A percentile compares a stretch with the other conserved stretches of the same genome.
These are phyloP conservation scores for Psilopsiagon aymara DNA, from an alignment of 2,113 vertebrate genomes.

Conservation along the genomic window DNA sequence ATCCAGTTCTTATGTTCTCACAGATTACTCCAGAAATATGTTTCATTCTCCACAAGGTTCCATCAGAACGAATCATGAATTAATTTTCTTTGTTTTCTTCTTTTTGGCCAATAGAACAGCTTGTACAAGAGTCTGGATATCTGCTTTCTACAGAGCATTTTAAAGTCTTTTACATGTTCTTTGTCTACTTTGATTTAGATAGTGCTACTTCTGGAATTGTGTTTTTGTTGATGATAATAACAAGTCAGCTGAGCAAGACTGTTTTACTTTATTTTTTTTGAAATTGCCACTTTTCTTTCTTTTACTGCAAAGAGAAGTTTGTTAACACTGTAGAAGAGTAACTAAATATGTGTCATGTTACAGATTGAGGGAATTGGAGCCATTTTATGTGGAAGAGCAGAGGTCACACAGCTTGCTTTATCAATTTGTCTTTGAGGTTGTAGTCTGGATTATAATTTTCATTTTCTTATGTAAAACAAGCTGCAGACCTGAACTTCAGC, in stretches of 20 bases:
- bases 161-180: not conserved
- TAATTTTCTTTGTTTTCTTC: not conserved
- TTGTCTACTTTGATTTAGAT: not conserved
- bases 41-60: not conserved
- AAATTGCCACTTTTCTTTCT: not conserved
- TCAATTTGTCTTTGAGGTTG: not conserved
- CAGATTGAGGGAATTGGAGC: not conserved
- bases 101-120: not conserved
- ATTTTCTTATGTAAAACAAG: not conserved
- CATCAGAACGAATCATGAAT: not conserved
- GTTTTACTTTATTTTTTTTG: not conserved
- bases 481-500: not conserved
- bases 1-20: not conserved
- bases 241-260: not conserved
- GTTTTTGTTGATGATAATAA: not conserved
- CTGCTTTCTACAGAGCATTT: not conserved
- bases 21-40: not conserved
- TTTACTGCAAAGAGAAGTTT: not conserved
- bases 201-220: not conserved
- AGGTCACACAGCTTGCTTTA: not conserved
- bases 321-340: not conserved
- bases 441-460: not conserved
- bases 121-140: not conserved
- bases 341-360: not conserved
- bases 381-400: not conserved